Evolutionary conservation across 2,888 invertebrate species (phyloP).

Genomic region (Oscheius onirici): DNA sequence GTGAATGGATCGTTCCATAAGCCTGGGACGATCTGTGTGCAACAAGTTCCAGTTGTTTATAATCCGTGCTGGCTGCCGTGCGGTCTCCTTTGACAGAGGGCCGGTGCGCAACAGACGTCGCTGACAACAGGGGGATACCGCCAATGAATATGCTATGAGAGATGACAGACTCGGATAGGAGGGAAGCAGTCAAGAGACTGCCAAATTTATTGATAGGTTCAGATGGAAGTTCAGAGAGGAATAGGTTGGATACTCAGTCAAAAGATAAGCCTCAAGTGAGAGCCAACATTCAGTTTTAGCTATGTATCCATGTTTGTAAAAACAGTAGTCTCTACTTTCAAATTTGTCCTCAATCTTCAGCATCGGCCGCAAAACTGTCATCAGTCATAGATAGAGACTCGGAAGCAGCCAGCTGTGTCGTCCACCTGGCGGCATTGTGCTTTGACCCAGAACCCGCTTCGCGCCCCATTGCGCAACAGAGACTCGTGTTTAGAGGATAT

Average conservation of each 20-base stretch:
- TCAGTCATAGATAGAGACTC: constrained; percentile 8
- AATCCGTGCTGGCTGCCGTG: constrained; percentile 4
- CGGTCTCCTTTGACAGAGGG: background rate
- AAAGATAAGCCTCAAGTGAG: too few relatives aligned
- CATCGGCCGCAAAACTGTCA: background rate
- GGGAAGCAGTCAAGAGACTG: background rate
- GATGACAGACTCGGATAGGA: background rate
- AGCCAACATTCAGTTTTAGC: too few relatives aligned
- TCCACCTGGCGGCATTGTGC: constrained; percentile 26
- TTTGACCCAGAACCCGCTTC: constrained; percentile 7
- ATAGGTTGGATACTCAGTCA: too few relatives aligned
- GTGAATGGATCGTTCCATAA: too few relatives aligned
- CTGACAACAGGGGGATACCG: constrained; percentile 1
- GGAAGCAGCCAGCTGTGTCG: constrained; percentile 17
- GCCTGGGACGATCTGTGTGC: too few relatives aligned
- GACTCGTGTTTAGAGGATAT: background rate
- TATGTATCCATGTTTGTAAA: too few relatives aligned
- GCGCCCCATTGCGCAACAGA: constrained; percentile 2
- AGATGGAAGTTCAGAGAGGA: too few relatives aligned
- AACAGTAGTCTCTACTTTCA: too few relatives aligned
- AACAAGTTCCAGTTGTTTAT: constrained; percentile 6
- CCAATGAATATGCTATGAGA: constrained; percentile 4
- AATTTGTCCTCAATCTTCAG: too few relatives aligned
- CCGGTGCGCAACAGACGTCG: constrained; percentile 16
- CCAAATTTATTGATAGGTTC: too few relatives aligned